Evolutionary conservation across 1,140 invertebrate species (phyloP).

Genomic region (Pogonomyrmex barbatus): DNA sequence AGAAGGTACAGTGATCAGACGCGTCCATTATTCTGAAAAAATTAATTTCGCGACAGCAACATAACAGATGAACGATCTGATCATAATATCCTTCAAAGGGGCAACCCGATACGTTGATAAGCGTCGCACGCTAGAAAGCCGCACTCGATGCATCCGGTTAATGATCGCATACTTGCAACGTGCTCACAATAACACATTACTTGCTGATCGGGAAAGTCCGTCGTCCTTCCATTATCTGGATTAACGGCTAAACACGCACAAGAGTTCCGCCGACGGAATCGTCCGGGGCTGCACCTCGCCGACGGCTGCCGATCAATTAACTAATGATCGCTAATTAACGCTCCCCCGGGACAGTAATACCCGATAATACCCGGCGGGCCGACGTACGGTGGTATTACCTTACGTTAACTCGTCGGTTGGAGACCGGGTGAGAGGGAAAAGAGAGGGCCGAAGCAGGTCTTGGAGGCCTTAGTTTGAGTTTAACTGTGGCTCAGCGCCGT

Average conservation of each 20-base stretch:
- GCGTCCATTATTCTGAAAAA: neutral
- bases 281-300: constrained; percentile 66
- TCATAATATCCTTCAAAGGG: constrained; percentile 22
- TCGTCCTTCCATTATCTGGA: constrained; percentile 74
- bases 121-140: constrained; percentile 39
- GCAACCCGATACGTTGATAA: constrained; percentile 49
- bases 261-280: constrained; percentile 64
- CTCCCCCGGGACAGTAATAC: constrained; percentile 79
- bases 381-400: constrained; percentile 71
- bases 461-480: constrained; percentile 84
- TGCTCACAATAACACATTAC: constrained; percentile 27
- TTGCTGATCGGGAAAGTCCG: constrained; percentile 55
- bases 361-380: constrained; percentile 71
- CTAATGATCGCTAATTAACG: constrained; percentile 82
- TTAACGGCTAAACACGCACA: constrained; percentile 76
- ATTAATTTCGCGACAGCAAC: constrained; percentile 30
- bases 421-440: constrained; percentile 37
- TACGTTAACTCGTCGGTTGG: constrained; percentile 71
- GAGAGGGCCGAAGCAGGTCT: constrained; percentile 69
- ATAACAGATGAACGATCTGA: constrained; percentile 25
- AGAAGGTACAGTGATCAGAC: neutral
- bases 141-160: constrained; percentile 27
- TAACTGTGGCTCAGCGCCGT: constrained; percentile 82
- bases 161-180: constrained; percentile 44
- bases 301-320: constrained; percentile 82